A percentile compares a stretch with the other conserved stretches of the same genome.
These are phyloP conservation scores for Rhagoletis zephyria DNA, from an alignment of 1,140 invertebrate genomes.

Conservation along the genomic window DNA sequence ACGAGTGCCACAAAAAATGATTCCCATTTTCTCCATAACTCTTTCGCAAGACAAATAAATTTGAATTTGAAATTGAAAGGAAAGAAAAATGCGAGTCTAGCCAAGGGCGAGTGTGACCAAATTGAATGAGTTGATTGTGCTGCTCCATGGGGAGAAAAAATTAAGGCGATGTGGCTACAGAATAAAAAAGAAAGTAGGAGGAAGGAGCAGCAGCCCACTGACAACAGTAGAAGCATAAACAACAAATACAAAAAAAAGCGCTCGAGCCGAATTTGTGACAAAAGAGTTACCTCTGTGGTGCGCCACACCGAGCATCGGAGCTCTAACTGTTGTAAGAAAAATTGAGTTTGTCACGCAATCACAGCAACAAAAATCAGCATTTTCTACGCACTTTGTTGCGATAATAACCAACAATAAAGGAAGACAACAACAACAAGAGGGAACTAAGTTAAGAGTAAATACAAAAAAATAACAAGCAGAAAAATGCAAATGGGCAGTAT, in stretches of 20 bases:
- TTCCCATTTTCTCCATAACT: conserved; percentile 7
- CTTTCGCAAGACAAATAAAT: conserved; percentile 43
- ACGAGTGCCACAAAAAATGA: background rate
- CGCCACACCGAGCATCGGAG: background rate
- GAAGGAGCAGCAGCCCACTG: background rate
- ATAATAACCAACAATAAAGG: conserved; percentile 30
- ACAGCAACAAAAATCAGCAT: conserved; percentile 41
- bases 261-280: background rate
- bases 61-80: conserved; percentile 44
- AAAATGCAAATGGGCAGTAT: conserved; percentile 51
- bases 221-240: background rate
- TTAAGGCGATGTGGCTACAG: background rate
- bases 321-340: background rate
- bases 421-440: background rate
- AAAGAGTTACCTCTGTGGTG: background rate
- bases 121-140: conserved; percentile 37
- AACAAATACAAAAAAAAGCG: background rate
- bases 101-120: conserved; percentile 37
- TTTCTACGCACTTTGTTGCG: conserved; percentile 35
- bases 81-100: conserved; percentile 42
- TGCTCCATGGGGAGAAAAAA: conserved; percentile 11
- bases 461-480: conserved; percentile 16
- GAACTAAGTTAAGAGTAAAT: background rate
- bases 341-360: conserved; percentile 47
- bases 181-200: too few relatives aligned